Evolutionary conservation across 2,113 vertebrate genomes (phyloP).

Genomic region (Corynorhinus townsendii): DNA sequence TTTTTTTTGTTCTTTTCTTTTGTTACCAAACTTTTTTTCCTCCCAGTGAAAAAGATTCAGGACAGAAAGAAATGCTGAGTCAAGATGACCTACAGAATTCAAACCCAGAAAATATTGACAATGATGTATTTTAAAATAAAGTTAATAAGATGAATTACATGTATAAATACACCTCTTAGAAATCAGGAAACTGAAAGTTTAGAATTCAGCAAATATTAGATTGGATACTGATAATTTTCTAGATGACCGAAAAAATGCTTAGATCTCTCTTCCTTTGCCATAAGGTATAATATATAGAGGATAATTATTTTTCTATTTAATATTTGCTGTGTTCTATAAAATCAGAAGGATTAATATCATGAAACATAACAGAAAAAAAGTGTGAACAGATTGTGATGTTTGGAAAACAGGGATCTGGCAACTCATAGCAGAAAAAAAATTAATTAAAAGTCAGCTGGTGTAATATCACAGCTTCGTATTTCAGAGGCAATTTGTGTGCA

Average conservation of each 20-base stretch:
- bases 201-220: neutral
- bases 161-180: neutral
- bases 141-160: neutral
- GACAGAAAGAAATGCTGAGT: neutral
- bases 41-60: neutral
- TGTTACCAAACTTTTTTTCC: neutral
- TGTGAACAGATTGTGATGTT: neutral
- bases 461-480: constrained; percentile 20
- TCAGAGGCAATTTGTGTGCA: neutral
- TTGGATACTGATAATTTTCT: neutral
- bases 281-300: neutral
- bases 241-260: neutral
- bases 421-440: neutral
- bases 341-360: neutral
- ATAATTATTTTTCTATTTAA: neutral
- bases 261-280: neutral
- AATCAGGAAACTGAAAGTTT: neutral
- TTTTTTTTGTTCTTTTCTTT: constrained; percentile 12
- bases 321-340: neutral
- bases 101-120: constrained; percentile 20
- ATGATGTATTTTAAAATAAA: neutral
- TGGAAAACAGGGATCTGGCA: neutral
- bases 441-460: neutral
- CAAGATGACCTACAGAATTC: constrained; percentile 1
- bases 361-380: neutral